Base-by-base conservation (phyloP, 2,888 invertebrate genomes). In the Eupeodes luniger region DNA sequence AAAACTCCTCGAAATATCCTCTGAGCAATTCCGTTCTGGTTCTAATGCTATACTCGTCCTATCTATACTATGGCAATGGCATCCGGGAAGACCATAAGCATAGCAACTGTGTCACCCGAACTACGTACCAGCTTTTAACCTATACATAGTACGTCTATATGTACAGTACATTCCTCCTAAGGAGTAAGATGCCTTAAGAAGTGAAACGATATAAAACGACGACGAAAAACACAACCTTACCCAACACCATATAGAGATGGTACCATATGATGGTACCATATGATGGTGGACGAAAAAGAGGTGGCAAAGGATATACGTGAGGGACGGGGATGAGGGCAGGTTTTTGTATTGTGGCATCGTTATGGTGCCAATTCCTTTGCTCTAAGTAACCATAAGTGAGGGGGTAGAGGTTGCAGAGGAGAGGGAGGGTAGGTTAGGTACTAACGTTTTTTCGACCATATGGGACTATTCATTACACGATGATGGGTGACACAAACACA, bases 391-490 rank as follows among this genome's bases (percentile, higher is more conserved):
- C 85, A 72, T 67, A 67, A 72, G 59, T 72, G 77, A 81, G 66
- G 66, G 67, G 66, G 44, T 53, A 14, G 34, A 14, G 34, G 61
- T 61, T 40, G 40, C 40, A 2, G 27, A 27, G 27, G 27, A 40
- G 67, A 79, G 64, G 34, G 67, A 79, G 64, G 34, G 69, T 67
- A 12, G 40, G 61, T 69, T 67, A 12, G 40, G 61, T 69, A 70
- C 57, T 67, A 64, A 74, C 77, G 81, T 85, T 85, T 66, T 85
- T 81, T 85, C 81, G 77, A 85, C 85, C 81, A 77, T 85, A 66
- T 85, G 85, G 77, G 85, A 85, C 81, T 81, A 85, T 81, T 85
- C 85, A 85, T 85, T 81, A 85, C 85, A 81, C 66, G 85, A 85
- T 85, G 85, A 85, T 85, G 85, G 85, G 81, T 78, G 85, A 85